A percentile compares a stretch with the other conserved stretches of the same genome.
Evolutionary conservation across 2,113 vertebrate genomes (phyloP).

Genomic region (Tachycineta bicolor): DNA sequence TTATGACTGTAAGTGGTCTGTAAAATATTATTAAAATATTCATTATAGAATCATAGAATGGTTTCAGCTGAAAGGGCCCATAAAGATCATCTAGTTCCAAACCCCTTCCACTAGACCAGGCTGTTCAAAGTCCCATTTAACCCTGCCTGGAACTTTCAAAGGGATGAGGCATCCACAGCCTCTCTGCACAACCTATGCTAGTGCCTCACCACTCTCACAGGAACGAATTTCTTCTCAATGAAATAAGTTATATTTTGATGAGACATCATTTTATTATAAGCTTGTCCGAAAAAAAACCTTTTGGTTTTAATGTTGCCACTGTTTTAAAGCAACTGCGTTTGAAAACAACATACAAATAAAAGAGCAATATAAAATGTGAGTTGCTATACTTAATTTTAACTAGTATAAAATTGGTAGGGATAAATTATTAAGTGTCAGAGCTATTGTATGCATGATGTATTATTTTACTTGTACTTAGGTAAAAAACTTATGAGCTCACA

Average conservation of each 20-base stretch:
- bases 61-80: neutral
- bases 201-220: neutral
- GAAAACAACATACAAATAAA: neutral
- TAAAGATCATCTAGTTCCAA: neutral
- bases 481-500: neutral
- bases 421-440: neutral
- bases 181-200: neutral
- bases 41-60: neutral
- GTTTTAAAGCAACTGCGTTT: neutral
- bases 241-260: neutral
- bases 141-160: neutral
- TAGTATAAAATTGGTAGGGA: neutral
- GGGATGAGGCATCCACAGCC: neutral
- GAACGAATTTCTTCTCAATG: neutral
- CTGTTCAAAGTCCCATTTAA: neutral
- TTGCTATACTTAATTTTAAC: neutral
- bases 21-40: neutral
- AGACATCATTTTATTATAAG: neutral
- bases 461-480: neutral
- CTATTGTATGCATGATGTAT: neutral
- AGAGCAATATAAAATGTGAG: neutral
- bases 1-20: neutral
- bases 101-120: neutral
- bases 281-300: neutral
- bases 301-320: neutral